These are phyloP conservation scores for Hydrotaea cyrtoneurina DNA, from an alignment of 2,888 invertebrate species.

Conservation along the genomic window DNA sequence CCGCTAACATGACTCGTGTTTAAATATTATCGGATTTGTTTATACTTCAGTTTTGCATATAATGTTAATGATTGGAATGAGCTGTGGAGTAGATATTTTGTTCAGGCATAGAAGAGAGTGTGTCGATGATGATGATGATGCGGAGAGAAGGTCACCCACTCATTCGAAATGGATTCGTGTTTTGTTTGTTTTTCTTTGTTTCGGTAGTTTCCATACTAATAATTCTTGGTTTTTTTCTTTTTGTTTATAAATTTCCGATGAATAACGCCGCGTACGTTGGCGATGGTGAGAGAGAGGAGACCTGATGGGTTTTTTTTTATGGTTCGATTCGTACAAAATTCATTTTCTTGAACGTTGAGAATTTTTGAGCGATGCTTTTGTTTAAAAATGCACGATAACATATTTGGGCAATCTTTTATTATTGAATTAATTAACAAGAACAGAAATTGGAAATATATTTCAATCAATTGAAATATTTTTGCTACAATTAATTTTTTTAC, in stretches of 20 bases:
- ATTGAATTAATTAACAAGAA: conserved; percentile 40
- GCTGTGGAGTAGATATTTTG: not conserved
- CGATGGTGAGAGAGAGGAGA: not conserved
- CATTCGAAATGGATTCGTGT: not conserved
- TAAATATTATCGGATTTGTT: conserved; percentile 29
- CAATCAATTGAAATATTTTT: conserved; percentile 31
- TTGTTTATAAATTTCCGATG: not conserved
- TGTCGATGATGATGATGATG: not conserved
- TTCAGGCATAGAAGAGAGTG: not conserved
- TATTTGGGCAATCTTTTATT: conserved; percentile 18
- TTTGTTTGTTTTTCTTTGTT: not conserved
- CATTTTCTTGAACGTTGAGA: too few relatives aligned
- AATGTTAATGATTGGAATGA: conserved; percentile 20
- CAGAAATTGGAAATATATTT: conserved; percentile 27
- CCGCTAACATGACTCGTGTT: not conserved
- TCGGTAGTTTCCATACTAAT: not conserved
- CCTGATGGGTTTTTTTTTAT: not conserved
- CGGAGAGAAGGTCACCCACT: conserved; percentile 49
- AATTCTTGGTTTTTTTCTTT: not conserved
- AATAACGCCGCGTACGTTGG: not conserved
- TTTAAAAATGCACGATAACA: too few relatives aligned
- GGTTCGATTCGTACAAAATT: too few relatives aligned
- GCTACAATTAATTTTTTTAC: conserved; percentile 10
- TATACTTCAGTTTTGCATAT: conserved; percentile 11
- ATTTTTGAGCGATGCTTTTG: too few relatives aligned